phyloP scores from a whole-genome alignment of 2,888 invertebrate species.

The Watsonalla binaria region DNA sequence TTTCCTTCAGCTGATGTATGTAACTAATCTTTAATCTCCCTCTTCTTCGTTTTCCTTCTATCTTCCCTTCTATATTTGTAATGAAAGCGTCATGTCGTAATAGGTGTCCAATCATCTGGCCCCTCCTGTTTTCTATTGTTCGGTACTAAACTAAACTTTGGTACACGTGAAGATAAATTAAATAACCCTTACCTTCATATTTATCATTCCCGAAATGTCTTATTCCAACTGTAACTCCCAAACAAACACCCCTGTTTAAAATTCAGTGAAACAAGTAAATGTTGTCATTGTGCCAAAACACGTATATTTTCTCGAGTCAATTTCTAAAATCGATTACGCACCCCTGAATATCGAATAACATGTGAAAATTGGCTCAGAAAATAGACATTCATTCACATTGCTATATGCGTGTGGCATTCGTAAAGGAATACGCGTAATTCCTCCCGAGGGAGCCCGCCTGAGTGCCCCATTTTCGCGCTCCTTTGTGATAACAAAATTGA shows the following conservation, averaged over 20 bases:
- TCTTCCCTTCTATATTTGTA: too few relatives aligned
- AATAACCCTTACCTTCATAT: too few relatives aligned
- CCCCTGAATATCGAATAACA: background rate
- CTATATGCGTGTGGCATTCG: background rate
- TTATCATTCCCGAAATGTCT: too few relatives aligned
- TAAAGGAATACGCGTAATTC: conserved; percentile 24
- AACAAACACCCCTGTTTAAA: background rate
- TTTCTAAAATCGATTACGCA: conserved; percentile 1
- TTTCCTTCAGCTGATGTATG: too few relatives aligned
- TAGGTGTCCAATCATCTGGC: too few relatives aligned
- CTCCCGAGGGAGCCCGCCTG: conserved; percentile 29
- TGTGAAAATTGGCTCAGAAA: background rate
- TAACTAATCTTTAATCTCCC: too few relatives aligned
- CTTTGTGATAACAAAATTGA: conserved; percentile 12
- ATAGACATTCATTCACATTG: background rate
- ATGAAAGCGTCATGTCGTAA: too few relatives aligned
- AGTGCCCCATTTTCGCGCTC: conserved; percentile 16
- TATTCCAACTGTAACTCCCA: too few relatives aligned
- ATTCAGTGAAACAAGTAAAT: background rate
- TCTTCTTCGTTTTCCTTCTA: too few relatives aligned
- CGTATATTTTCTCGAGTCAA: background rate
- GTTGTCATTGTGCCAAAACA: background rate
- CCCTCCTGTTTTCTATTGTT: too few relatives aligned
- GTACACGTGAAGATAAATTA: too few relatives aligned
- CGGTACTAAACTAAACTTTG: too few relatives aligned